phyloP scores from a whole-genome alignment of 2,797 vertebrate species.

The Philypnodon macrostomus region DNA sequence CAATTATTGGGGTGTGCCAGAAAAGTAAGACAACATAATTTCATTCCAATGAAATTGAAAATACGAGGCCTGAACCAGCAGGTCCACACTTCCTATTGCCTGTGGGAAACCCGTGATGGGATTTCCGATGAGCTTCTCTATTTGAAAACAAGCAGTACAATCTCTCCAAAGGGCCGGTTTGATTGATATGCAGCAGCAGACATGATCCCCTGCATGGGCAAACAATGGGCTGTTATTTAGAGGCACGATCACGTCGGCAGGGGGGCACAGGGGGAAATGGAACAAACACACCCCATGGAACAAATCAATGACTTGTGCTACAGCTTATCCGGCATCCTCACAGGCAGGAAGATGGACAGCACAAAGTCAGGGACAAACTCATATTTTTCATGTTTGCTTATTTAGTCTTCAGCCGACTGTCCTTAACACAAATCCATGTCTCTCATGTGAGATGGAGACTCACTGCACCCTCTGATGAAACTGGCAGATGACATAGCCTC shows the following conservation, averaged over 20 bases:
- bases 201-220: constrained; percentile 23
- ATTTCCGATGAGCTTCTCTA: constrained; percentile 48
- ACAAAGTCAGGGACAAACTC: constrained; percentile 19
- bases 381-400: constrained; percentile 18
- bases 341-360: constrained; percentile 10
- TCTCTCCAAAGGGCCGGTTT: constrained; percentile 14
- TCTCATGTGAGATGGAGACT: not conserved
- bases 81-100: constrained; percentile 15
- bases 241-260: constrained; percentile 21
- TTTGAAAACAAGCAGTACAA: constrained; percentile 28
- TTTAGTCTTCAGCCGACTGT: constrained; percentile 22
- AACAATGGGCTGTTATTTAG: constrained; percentile 31
- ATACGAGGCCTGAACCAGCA: not conserved
- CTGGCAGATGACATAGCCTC: constrained; percentile 21
- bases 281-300: constrained; percentile 26
- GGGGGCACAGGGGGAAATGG: constrained; percentile 3
- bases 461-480: constrained; percentile 16
- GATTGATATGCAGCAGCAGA: constrained; percentile 27
- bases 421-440: constrained; percentile 16
- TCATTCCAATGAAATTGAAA: too few species aligned
- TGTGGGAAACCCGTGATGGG: constrained; percentile 42
- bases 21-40: constrained; percentile 13
- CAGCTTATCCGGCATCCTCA: constrained; percentile 19
- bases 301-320: constrained; percentile 26
- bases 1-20: constrained; percentile 39